phyloP scores from a whole-genome alignment of 2,888 invertebrate genomes.

The Agrotis puta region DNA sequence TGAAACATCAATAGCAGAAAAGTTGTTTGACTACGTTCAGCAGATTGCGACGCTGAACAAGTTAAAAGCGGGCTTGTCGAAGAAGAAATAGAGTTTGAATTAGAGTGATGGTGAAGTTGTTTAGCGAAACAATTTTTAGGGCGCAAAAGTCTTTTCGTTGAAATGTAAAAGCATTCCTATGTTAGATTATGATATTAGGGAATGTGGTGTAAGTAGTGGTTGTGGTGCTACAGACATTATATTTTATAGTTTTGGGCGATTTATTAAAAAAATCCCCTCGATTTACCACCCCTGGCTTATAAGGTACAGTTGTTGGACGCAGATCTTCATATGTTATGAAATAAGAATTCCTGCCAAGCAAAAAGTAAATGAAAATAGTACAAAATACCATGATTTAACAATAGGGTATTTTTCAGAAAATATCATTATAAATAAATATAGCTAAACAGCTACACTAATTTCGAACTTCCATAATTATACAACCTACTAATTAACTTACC shows the following conservation, averaged over 20 bases:
- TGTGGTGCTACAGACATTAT: slow-evolving; percentile 69
- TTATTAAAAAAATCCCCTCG: slow-evolving; percentile 70
- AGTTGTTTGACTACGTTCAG: slow-evolving; percentile 48
- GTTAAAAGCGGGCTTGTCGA: slow-evolving; percentile 18
- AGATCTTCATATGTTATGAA: slow-evolving; percentile 26
- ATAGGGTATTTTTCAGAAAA: not conserved
- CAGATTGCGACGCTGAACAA: slow-evolving; percentile 3
- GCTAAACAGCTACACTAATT: not conserved
- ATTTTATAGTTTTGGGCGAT: slow-evolving; percentile 75
- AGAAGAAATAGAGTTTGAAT: slow-evolving; percentile 62
- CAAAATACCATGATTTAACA: not conserved
- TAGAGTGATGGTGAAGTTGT: slow-evolving; percentile 51
- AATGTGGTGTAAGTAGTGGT: slow-evolving; percentile 79
- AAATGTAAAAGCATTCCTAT: slow-evolving; percentile 90
- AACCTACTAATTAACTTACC: slow-evolving; percentile 3
- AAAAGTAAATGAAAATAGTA: not conserved
- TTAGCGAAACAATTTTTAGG: slow-evolving; percentile 82
- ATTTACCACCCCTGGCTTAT: slow-evolving; percentile 47
- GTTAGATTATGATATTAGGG: slow-evolving; percentile 89
- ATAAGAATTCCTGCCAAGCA: not conserved
- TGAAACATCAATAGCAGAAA: slow-evolving; percentile 19
- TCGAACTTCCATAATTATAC: not conserved
- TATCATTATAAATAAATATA: not conserved
- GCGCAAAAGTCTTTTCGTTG: slow-evolving; percentile 75
- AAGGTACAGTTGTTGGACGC: slow-evolving; percentile 44